Percentiles rank a stretch among this genome's conserved stretches.
Evolutionary conservation across 1,140 invertebrate genomes (phyloP).

Genomic region (Aphelinus certus): DNA sequence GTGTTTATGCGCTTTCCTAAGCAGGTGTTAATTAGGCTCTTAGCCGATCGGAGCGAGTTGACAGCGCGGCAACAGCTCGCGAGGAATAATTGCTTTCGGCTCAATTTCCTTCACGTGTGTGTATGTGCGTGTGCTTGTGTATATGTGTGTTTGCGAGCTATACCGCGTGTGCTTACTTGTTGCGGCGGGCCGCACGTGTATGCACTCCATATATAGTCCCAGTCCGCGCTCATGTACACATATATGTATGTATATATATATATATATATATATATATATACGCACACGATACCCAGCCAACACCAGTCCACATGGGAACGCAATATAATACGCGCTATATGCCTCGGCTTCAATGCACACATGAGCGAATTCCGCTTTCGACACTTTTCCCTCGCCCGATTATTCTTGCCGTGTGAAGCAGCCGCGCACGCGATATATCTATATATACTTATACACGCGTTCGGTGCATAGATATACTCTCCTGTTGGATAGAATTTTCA

Average conservation of each 20-base stretch:
- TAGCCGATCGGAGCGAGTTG: not conserved
- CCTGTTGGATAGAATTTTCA: too few species aligned
- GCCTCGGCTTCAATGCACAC: too few species aligned
- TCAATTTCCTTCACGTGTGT: conserved; percentile 32
- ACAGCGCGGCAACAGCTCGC: conserved; percentile 15
- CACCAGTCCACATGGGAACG: not conserved
- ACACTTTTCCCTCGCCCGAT: too few species aligned
- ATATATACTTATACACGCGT: too few species aligned
- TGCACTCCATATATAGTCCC: not conserved
- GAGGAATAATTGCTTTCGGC: conserved; percentile 48
- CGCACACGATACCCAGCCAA: not conserved
- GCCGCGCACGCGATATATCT: too few species aligned
- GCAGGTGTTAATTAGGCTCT: conserved; percentile 20
- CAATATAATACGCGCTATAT: not conserved
- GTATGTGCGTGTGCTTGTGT: conserved; percentile 39
- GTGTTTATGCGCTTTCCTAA: not conserved
- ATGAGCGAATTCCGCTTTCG: too few species aligned
- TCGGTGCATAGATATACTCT: too few species aligned
- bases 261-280: not conserved
- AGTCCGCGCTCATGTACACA: too few species aligned
- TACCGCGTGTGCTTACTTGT: not conserved
- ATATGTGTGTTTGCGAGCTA: conserved; percentile 10
- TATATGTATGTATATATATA: not conserved
- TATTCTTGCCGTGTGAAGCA: too few species aligned
- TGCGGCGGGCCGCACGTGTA: conserved; percentile 7